Percentiles rank a stretch among this genome's conserved stretches.
Evolutionary conservation across 1,140 invertebrate genomes (phyloP).

Genomic region (Trachelipus rathkii): DNA sequence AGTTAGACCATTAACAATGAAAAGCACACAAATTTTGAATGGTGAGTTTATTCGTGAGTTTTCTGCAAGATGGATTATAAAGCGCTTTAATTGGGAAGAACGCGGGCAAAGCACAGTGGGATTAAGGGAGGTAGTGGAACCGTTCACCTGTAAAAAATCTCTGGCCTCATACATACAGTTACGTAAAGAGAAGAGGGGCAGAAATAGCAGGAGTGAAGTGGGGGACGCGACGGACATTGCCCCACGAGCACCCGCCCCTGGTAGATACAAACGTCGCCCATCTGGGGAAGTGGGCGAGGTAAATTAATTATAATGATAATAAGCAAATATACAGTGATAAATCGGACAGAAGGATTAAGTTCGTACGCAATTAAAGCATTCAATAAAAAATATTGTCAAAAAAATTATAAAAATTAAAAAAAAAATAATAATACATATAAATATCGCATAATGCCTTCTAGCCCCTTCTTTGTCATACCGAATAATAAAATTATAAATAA

Average conservation of each 20-base stretch:
- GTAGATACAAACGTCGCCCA: constrained; percentile 44
- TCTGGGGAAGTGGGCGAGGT: constrained; percentile 37
- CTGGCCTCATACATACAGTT: constrained; percentile 44
- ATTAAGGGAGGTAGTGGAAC: constrained; percentile 5
- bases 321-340: not conserved
- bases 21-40: too few species aligned
- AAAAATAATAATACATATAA: not conserved
- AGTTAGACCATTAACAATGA: too few species aligned
- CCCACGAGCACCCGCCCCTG: constrained; percentile 41
- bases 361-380: too few species aligned
- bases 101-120: not conserved
- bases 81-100: not conserved
- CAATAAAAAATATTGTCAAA: not conserved
- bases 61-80: too few species aligned
- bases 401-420: not conserved
- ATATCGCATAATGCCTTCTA: not conserved
- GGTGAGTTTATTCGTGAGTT: too few species aligned
- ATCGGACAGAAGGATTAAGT: not conserved
- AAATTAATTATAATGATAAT: not conserved
- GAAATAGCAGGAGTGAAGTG: constrained; percentile 45
- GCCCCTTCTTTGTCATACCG: not conserved
- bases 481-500: not conserved
- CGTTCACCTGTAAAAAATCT: constrained; percentile 21
- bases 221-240: constrained; percentile 45
- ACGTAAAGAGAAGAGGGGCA: constrained; percentile 46